Percentiles rank a stretch among this genome's conserved stretches.
Conservation (phyloP, 2,797 vertebrate genomes). For the Coluber constrictor region DNA sequence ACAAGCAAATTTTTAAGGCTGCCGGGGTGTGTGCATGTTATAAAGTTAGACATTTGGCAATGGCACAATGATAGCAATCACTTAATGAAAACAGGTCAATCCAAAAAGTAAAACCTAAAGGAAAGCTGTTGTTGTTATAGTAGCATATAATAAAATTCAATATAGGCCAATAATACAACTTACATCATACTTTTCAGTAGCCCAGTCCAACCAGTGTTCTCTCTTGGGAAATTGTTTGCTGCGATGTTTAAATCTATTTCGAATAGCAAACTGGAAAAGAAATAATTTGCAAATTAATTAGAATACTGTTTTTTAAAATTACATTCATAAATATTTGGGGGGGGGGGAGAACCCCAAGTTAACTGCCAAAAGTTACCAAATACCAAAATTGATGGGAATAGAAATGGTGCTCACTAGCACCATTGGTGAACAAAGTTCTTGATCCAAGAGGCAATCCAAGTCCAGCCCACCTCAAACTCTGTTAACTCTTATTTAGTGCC, state of each 20-base stretch:
- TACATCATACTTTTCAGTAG: slow-evolving; percentile 88
- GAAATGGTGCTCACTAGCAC: background rate
- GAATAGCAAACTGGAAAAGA: slow-evolving; percentile 82
- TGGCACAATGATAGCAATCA: background rate
- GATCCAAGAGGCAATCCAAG: background rate
- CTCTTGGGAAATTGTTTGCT: slow-evolving; percentile 78
- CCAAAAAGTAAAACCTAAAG: background rate
- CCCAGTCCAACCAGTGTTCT: slow-evolving; percentile 96
- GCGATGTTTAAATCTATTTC: slow-evolving; percentile 84
- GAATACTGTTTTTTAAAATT: background rate
- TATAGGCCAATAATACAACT: slow-evolving; percentile 33
- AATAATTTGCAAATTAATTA: background rate
- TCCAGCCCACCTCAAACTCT: background rate
- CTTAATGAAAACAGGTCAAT: background rate
- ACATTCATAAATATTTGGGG: background rate
- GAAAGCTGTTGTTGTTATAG: background rate
- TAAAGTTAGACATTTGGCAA: background rate
- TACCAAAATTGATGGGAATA: background rate
- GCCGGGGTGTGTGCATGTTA: background rate
- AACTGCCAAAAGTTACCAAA: background rate
- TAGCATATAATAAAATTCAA: background rate
- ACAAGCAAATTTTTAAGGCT: background rate
- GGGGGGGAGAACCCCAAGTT: background rate
- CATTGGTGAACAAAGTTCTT: background rate
- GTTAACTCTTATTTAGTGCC: background rate